These are phyloP conservation scores for Donacobius atricapilla DNA, from an alignment of 2,113 vertebrate species.

Conservation along the genomic window DNA sequence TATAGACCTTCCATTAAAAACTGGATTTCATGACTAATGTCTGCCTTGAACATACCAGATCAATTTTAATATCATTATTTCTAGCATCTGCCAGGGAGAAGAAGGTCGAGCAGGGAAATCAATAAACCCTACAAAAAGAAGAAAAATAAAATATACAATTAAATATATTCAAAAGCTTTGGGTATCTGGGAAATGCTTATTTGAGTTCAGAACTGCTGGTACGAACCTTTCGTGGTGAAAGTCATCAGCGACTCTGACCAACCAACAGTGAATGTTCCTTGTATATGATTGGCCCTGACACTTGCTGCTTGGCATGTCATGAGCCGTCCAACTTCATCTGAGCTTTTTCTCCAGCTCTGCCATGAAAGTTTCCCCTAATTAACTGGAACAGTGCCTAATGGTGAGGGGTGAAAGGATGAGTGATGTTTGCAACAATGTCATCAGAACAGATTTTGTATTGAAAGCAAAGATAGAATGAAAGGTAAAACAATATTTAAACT, in stretches of 20 bases:
- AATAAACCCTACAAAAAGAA: background rate
- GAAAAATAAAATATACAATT: background rate
- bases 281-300: background rate
- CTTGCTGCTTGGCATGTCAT: background rate
- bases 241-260: background rate
- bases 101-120: background rate
- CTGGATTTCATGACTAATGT: slow-evolving; percentile 7
- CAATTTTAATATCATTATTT: slow-evolving; percentile 50
- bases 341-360: background rate
- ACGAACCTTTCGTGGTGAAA: background rate
- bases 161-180: background rate
- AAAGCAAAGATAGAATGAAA: background rate
- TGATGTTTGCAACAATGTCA: background rate
- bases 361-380: background rate
- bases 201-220: background rate
- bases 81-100: background rate
- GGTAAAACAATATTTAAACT: background rate
- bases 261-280: background rate
- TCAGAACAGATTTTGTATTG: background rate
- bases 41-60: slow-evolving; percentile 9
- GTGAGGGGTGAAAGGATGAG: background rate
- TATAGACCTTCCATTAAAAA: slow-evolving; percentile 35
- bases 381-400: background rate
- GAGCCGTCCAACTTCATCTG: background rate
- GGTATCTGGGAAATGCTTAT: background rate